phyloP scores from a whole-genome alignment of 1,140 invertebrate genomes.

The Cydia amplana region DNA sequence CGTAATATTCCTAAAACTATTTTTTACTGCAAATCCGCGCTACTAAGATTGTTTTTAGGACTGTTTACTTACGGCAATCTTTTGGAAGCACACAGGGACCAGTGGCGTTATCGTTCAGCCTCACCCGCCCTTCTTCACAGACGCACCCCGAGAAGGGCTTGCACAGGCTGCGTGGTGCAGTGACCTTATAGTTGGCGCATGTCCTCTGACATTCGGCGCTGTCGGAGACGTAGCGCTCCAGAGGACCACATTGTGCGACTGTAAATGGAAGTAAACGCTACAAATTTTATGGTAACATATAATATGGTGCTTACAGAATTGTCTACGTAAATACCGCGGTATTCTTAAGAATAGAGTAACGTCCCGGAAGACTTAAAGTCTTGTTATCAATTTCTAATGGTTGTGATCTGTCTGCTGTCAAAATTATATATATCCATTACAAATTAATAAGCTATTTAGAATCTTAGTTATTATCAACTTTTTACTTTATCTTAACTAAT shows the following conservation, averaged over 20 bases:
- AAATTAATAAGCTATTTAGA: too few relatives aligned
- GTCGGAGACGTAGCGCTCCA: not conserved
- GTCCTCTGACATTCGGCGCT: slow-evolving; percentile 18
- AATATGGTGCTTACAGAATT: not conserved
- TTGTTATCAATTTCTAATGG: too few relatives aligned
- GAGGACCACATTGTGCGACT: slow-evolving; percentile 15
- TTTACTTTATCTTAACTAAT: too few relatives aligned
- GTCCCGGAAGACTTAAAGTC: too few relatives aligned
- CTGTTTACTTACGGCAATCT: slow-evolving; percentile 15
- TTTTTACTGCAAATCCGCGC: too few relatives aligned
- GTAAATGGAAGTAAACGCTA: not conserved
- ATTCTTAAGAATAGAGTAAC: too few relatives aligned
- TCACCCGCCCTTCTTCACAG: not conserved
- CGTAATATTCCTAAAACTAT: too few relatives aligned
- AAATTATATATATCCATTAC: too few relatives aligned
- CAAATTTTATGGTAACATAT: not conserved
- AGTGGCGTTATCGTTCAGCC: slow-evolving; percentile 12
- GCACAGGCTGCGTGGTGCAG: slow-evolving; percentile 8
- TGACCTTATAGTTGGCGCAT: slow-evolving; percentile 24
- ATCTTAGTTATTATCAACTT: too few relatives aligned
- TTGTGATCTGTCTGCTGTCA: too few relatives aligned
- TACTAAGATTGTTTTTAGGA: not conserved
- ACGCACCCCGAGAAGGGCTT: slow-evolving; percentile 13
- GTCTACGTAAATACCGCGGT: too few relatives aligned
- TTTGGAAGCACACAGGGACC: slow-evolving; percentile 16